Evolutionary conservation across 2,113 vertebrate genomes (phyloP).

Genomic region (Muntiacus muntjak): DNA sequence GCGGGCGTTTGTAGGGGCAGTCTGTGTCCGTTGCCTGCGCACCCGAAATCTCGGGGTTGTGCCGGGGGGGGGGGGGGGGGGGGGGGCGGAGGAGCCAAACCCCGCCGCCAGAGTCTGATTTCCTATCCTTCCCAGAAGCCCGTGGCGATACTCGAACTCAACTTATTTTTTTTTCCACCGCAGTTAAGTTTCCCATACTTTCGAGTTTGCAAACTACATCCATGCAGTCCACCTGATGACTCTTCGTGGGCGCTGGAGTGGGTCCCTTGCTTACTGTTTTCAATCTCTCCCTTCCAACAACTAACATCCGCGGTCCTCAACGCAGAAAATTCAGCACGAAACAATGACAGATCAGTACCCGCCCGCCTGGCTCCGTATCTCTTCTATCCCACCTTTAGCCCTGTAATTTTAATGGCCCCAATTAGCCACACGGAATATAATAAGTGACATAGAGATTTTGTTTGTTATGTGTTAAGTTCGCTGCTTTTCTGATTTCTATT

Average conservation of each 20-base stretch:
- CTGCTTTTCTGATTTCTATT: conserved; percentile 88
- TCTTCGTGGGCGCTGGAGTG: neutral
- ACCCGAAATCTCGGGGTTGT: neutral
- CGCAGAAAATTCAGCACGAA: neutral
- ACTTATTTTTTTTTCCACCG: neutral
- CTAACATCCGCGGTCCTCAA: neutral
- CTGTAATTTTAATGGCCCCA: conserved; percentile 75
- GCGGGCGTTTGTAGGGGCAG: neutral
- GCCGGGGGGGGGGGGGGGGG: rapidly evolving
- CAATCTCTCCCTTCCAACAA: conserved; percentile 1
- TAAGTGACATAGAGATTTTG: conserved; percentile 79
- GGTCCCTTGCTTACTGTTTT: neutral
- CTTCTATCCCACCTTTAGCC: conserved; percentile 34
- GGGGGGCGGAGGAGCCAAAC: neutral
- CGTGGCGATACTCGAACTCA: neutral
- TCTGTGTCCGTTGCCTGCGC: neutral
- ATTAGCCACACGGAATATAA: conserved; percentile 77
- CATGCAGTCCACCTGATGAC: neutral
- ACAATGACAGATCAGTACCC: conserved; percentile 8
- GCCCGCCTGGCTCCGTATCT: neutral
- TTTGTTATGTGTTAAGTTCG: conserved; percentile 81
- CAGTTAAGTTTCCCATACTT: neutral
- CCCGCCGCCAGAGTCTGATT: neutral
- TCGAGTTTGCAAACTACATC: neutral
- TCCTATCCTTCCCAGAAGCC: neutral